Evolutionary conservation across 2,113 vertebrate genomes (phyloP).

Genomic region (Anoura caudifer): DNA sequence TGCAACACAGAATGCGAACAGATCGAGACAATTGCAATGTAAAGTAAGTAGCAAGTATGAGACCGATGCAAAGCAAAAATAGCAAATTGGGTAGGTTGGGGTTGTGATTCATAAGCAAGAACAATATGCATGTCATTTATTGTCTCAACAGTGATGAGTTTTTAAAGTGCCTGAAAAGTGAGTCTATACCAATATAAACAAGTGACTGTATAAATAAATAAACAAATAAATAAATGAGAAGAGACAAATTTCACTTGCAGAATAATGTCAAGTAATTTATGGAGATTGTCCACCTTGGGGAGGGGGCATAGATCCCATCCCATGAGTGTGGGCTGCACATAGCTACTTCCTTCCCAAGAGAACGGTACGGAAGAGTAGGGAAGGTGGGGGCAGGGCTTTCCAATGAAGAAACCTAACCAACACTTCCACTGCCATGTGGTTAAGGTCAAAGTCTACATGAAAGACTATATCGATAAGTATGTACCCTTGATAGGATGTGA

Average conservation of each 20-base stretch:
- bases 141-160: background rate
- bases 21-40: background rate
- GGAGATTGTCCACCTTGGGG: background rate
- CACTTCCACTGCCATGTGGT: background rate
- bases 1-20: background rate
- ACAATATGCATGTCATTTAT: background rate
- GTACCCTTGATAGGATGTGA: background rate
- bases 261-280: background rate
- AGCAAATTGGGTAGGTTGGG: background rate
- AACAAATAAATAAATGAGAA: background rate
- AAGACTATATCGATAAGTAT: background rate
- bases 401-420: background rate
- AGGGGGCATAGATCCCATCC: background rate
- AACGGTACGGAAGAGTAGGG: background rate
- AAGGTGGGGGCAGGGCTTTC: background rate
- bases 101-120: background rate
- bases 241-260: background rate
- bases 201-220: background rate
- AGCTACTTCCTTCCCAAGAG: background rate
- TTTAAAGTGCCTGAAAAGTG: background rate
- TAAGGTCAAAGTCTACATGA: background rate
- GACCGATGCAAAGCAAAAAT: background rate
- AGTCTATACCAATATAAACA: background rate
- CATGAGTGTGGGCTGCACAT: background rate
- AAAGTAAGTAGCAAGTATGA: background rate